These are phyloP conservation scores for Drosophila flavopinicola DNA, from an alignment of 2,888 invertebrate genomes.

Conservation along the genomic window DNA sequence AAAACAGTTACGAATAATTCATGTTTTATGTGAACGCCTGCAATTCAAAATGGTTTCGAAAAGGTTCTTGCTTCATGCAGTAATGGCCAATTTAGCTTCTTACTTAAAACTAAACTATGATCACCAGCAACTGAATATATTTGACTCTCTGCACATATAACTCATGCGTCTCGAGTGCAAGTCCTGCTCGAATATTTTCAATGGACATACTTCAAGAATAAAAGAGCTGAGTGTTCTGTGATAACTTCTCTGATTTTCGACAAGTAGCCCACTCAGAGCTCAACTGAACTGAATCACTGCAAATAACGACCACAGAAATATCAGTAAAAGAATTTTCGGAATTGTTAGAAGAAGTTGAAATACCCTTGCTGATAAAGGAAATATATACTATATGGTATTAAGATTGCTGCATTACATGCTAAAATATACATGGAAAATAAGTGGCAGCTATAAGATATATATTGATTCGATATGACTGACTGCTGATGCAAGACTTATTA, in stretches of 20 bases:
- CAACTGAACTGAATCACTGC: constrained; percentile 32
- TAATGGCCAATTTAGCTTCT: not conserved
- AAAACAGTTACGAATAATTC: no score
- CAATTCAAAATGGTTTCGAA: no score
- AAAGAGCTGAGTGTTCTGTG: not conserved
- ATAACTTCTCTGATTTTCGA: constrained; percentile 8
- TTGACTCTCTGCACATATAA: not conserved
- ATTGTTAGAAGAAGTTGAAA: not conserved
- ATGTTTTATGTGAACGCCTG: no score
- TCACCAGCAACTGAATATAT: not conserved
- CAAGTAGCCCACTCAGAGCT: constrained; percentile 35
- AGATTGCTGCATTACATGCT: no score
- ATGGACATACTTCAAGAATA: constrained; percentile 11
- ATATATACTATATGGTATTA: no score
- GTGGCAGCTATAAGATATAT: no score
- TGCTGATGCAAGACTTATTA: no score
- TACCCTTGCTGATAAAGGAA: no score
- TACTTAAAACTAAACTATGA: not conserved
- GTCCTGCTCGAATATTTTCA: constrained; percentile 2
- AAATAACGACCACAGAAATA: constrained; percentile 27
- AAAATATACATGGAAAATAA: no score
- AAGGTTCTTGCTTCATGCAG: no score
- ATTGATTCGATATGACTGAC: no score
- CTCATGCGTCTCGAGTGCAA: not conserved
- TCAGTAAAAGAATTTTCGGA: not conserved